Base-by-base conservation (phyloP, 2,888 invertebrate species). In the Agrochola circellaris region DNA sequence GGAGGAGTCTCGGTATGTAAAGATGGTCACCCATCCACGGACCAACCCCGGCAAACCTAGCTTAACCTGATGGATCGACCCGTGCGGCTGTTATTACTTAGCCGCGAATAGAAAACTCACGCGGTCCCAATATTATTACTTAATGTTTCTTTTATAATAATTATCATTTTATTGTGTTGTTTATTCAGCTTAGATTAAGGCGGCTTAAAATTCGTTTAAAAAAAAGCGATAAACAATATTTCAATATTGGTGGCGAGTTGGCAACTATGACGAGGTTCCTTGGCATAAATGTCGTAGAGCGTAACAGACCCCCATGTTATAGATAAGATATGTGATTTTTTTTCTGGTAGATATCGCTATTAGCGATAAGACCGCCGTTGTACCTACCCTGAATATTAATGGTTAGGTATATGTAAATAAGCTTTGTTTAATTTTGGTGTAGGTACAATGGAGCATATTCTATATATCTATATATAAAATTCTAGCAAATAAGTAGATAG, bases 101-200 rank as follows among this genome's bases (percentile, higher is more conserved):
- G n/a, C n/a, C n/a, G n/a, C n/a, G n/a, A n/a, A n/a, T n/a, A n/a
- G n/a, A n/a, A n/a, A n/a, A n/a, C n/a, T n/a, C n/a, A n/a, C n/a
- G n/a, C 6, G n/a, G 2, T 7, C 17, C 8, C 6, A 61, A 1
- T 42, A 61, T 30, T 9, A 34, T 20, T 34, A 20, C 15, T n/a
- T n/a, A n/a, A n/a, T 48, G 20, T 73, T 58, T 34, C 42, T 30
- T 73, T 71, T 23, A 71, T 7, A 64, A 38, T 38, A n/a, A n/a
- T n/a, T n/a, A 64, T 34, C 20, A 23, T 2, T 48, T 0, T 51
- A 51, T 0, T 51, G 51, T 51, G 51, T 51, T 48, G 42, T 42
- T 42, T 42, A 9, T 42, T 42, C 42, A 7, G 38, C 38, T 38
- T 7, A 38, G 34, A 38, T 38, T 38, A 38, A 38, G 15, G 15